phyloP scores from a whole-genome alignment of 2,113 vertebrate genomes.

The Ondatra zibethicus region DNA sequence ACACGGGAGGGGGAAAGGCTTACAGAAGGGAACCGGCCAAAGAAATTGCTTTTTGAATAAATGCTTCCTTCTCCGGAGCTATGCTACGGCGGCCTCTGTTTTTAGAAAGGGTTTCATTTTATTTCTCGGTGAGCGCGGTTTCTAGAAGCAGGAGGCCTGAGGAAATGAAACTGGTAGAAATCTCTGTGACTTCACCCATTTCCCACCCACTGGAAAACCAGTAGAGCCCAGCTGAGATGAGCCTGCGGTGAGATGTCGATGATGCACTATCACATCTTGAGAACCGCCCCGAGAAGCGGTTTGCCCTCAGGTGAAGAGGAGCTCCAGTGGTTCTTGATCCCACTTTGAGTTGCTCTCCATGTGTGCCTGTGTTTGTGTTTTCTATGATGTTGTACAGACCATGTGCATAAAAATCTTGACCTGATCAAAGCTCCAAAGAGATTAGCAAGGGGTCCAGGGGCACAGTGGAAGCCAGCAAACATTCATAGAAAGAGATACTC shows the following conservation, averaged over 20 bases:
- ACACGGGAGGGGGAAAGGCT: neutral
- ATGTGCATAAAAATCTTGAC: neutral
- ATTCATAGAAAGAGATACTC: neutral
- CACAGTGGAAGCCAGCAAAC: neutral
- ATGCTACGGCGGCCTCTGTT: neutral
- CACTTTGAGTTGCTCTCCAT: neutral
- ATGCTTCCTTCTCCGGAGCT: slow-evolving; percentile 45
- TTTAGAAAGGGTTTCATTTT: slow-evolving; percentile 59
- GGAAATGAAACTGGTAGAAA: slow-evolving; percentile 31
- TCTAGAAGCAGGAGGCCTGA: slow-evolving; percentile 45
- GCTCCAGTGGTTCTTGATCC: neutral
- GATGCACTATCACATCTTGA: neutral
- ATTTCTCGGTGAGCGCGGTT: slow-evolving; percentile 36
- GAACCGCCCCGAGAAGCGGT: neutral
- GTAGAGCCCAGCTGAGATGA: neutral
- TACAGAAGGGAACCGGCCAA: slow-evolving; percentile 30
- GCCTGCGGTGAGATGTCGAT: neutral
- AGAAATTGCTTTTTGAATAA: slow-evolving; percentile 76
- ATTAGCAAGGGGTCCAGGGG: neutral
- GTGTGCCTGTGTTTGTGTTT: neutral
- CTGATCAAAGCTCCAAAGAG: neutral
- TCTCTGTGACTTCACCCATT: neutral
- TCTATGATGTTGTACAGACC: neutral
- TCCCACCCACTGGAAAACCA: neutral
- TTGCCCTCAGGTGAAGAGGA: too few relatives aligned